Evolutionary conservation across 2,888 invertebrate genomes (phyloP), one percentile per base, ranked within the genome.

Genomic region (Muschampia plurimacula): DNA sequence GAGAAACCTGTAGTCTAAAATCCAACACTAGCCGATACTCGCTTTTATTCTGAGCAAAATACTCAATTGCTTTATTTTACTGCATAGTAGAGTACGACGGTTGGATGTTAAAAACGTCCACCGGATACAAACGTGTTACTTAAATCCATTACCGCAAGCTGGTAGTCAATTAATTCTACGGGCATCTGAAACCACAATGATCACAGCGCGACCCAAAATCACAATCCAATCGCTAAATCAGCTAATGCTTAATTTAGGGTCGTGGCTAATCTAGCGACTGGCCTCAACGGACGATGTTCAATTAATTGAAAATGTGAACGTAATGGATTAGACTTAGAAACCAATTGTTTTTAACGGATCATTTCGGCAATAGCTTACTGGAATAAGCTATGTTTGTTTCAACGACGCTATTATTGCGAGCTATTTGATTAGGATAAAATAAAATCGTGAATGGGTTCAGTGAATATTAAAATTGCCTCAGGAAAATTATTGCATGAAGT

Each of bases 241-340:
- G 39, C 70, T 65, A 71, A 65, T 59, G 59, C 57, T 70, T 65
- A 70, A 70, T 70, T 70, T 65, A 41, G 70, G 64, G 70, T 59
- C 46, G 65, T 46, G 65, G 65, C 70, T 70, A 70, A 70, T 70
- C 70, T 70, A 59, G 55, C 70, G 64, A 59, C 44, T 46, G 70
- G 32, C 65, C 46, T 12, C 57, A 70, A 36, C 22, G 41, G 2
- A 44, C 32, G 55, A 55, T 70, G 57, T 70, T 65, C 64, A 59
- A 70, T 70, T 70, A 70, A 70, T 70, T 70, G 70, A 70, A 64
- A 64, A 52, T 62, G 46, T 65, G 15, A 64, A 57, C 32, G 8
- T 12, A 28, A n/a, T 59, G 32, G 67, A 44, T 59, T 3, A 28
- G 28, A 32, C 28, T 57, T 13, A 28, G 59, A 36, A 28, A 32